Evolutionary conservation across 53 echinoderm and acorn worm species (phyloP).

Genomic region (Holothuria scabra): DNA sequence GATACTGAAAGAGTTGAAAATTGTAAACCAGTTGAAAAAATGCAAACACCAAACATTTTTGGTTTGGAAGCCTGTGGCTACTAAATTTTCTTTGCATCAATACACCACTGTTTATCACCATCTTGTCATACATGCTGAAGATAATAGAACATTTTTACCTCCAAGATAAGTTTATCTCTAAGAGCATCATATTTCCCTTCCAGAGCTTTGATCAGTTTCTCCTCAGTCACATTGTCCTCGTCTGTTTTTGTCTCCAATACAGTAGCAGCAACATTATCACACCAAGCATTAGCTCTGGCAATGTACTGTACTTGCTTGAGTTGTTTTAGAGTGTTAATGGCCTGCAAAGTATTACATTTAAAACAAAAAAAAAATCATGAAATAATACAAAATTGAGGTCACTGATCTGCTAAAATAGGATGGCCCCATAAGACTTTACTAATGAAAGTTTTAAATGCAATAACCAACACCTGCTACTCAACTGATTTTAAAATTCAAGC

Average conservation of each 20-base stretch:
- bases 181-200: slow-evolving; percentile 97
- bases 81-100: background rate
- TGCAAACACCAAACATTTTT: too few relatives aligned
- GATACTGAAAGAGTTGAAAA: too few relatives aligned
- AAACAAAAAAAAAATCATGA: background rate
- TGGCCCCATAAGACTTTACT: background rate
- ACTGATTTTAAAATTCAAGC: too few relatives aligned
- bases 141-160: slow-evolving; percentile 54
- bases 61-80: too few relatives aligned
- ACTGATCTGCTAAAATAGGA: background rate
- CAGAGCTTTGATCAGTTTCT: slow-evolving; percentile 85
- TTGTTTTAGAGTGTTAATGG: slow-evolving; percentile 79
- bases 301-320: slow-evolving; percentile 92
- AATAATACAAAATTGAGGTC: background rate
- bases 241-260: slow-evolving; percentile 72
- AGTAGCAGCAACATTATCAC: slow-evolving; percentile 89
- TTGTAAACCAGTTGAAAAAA: too few relatives aligned
- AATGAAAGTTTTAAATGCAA: background rate
- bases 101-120: background rate
- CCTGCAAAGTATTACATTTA: too few relatives aligned
- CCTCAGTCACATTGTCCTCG: slow-evolving; percentile 73
- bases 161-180: slow-evolving; percentile 84
- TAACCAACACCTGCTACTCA: background rate
- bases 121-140: background rate
- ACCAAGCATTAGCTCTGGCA: slow-evolving; percentile 84